These are phyloP conservation scores for Anthrax anthrax DNA, from an alignment of 2,888 invertebrate genomes.

Conservation along the genomic window DNA sequence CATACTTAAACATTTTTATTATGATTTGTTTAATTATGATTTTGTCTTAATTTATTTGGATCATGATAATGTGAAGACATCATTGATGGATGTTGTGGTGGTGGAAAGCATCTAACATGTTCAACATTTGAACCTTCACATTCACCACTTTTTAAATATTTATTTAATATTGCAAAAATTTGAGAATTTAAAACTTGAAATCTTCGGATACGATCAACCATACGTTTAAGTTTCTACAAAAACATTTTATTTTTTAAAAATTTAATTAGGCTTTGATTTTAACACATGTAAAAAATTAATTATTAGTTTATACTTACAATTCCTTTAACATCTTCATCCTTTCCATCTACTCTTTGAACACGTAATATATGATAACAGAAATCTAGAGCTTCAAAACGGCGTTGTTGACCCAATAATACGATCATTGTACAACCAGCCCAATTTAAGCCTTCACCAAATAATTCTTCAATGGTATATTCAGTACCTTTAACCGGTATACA, in stretches of 20 bases:
- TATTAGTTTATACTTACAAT: constrained; percentile 62
- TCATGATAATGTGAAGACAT: constrained; percentile 43
- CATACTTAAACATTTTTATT: too few species aligned
- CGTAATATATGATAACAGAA: constrained; percentile 96
- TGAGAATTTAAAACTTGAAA: constrained; percentile 98
- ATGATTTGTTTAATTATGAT: constrained; percentile 23
- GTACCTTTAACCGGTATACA: constrained; percentile 93
- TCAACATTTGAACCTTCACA: constrained; percentile 78
- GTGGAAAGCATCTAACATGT: constrained; percentile 93
- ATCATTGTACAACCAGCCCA: constrained; percentile 99
- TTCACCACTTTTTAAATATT: constrained; percentile 78
- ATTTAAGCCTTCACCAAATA: constrained; percentile 96
- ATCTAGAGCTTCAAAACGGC: constrained; percentile 92
- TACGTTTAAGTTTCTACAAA: constrained; percentile 74
- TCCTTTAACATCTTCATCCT: constrained; percentile 87
- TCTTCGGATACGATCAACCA: constrained; percentile 94
- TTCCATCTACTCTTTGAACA: constrained; percentile 90
- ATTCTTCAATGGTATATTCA: constrained; percentile 90
- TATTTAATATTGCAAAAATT: constrained; percentile 89
- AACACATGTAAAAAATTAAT: too few species aligned
- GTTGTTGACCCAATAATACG: constrained; percentile 84
- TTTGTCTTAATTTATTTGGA: constrained; percentile 41
- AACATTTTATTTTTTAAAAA: too few species aligned
- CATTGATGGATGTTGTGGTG: constrained; percentile 67
- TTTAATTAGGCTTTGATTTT: neutral